Evolutionary conservation across 2,888 invertebrate species (phyloP).

Genomic region (Drosophila macrospina): DNA sequence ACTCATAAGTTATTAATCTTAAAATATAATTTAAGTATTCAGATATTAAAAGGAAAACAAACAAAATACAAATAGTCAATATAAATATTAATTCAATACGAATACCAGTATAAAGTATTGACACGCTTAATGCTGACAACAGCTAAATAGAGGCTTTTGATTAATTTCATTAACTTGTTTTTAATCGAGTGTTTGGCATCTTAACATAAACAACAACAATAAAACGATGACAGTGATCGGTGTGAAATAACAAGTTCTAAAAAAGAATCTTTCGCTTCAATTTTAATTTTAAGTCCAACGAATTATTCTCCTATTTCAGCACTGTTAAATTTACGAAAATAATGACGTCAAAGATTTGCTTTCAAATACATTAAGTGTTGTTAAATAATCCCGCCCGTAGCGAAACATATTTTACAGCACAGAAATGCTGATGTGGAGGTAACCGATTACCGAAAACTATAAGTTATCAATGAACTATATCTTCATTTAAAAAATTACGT

Average conservation of each 20-base stretch:
- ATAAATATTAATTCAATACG: constrained; percentile 55
- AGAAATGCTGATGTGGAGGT: neutral
- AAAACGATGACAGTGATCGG: neutral
- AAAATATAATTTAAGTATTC: constrained; percentile 63
- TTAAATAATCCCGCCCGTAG: constrained; percentile 15
- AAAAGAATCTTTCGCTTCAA: constrained; percentile 15
- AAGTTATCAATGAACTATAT: neutral
- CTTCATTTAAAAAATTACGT: too few relatives aligned
- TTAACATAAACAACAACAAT: constrained; percentile 47
- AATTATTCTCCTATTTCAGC: neutral
- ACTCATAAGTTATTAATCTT: constrained; percentile 66
- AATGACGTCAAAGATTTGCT: neutral
- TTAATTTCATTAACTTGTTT: constrained; percentile 73
- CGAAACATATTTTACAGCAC: constrained; percentile 8
- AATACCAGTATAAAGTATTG: constrained; percentile 43
- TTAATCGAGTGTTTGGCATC: constrained; percentile 55
- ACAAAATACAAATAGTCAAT: constrained; percentile 39
- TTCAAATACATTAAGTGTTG: constrained; percentile 15
- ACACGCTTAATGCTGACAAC: constrained; percentile 53
- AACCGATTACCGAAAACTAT: neutral
- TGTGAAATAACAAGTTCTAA: constrained; percentile 40
- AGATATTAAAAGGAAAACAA: constrained; percentile 63
- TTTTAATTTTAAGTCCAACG: neutral
- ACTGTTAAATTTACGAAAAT: neutral
- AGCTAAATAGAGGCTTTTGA: constrained; percentile 54